phyloP scores from a whole-genome alignment of 2,113 vertebrate genomes.

The Barnardius zonarius region DNA sequence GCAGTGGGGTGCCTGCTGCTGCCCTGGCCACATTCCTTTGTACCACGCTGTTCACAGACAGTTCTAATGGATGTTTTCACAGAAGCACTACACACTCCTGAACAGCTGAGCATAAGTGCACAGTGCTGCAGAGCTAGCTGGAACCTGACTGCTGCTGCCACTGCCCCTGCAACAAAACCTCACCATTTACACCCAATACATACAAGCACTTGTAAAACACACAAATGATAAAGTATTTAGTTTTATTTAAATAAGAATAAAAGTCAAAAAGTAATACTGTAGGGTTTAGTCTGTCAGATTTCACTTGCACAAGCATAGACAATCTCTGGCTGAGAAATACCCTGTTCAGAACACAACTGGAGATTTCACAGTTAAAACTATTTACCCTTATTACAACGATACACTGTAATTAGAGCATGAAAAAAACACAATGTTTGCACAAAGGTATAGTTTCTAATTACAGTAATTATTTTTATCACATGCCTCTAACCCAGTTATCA shows the following conservation, averaged over 20 bases:
- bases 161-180: background rate
- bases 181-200: background rate
- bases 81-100: accelerated
- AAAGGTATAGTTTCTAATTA: background rate
- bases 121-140: background rate
- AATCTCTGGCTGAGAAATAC: background rate
- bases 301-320: background rate
- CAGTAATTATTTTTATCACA: background rate
- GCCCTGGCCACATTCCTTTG: accelerated
- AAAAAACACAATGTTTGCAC: background rate
- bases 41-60: accelerated
- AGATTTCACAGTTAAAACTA: background rate
- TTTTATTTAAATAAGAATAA: background rate
- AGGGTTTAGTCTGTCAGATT: background rate
- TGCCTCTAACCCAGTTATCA: background rate
- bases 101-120: accelerated
- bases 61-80: background rate
- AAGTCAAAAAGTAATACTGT: background rate
- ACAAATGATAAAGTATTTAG: background rate
- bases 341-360: background rate
- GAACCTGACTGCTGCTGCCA: background rate
- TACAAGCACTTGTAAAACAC: background rate
- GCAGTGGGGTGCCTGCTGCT: background rate
- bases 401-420: background rate
- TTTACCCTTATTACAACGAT: background rate